These are phyloP conservation scores for Rhinopomastus cyanomelas DNA, from an alignment of 2,113 vertebrate genomes.

Conservation along the genomic window DNA sequence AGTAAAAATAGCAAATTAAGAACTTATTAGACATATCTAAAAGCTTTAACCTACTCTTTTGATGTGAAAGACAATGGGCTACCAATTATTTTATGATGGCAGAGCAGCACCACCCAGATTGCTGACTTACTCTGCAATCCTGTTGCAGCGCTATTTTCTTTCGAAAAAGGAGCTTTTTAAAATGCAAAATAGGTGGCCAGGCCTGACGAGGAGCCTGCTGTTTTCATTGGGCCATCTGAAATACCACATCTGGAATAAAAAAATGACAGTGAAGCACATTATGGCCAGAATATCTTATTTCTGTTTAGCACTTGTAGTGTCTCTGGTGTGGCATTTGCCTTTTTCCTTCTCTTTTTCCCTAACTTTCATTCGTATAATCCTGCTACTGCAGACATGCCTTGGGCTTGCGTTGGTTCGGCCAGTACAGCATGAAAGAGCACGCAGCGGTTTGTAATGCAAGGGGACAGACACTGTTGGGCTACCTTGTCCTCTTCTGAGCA, in stretches of 20 bases:
- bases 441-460: neutral
- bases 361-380: neutral
- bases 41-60: neutral
- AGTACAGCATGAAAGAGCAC: neutral
- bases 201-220: neutral
- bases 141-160: neutral
- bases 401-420: neutral
- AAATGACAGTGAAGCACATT: accelerated
- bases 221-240: neutral
- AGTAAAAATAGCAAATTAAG: conserved; percentile 26
- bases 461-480: neutral
- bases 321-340: neutral
- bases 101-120: neutral
- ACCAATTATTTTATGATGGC: neutral
- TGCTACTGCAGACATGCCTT: neutral
- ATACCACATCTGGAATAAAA: neutral
- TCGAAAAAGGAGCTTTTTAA: neutral
- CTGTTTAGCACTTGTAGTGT: neutral
- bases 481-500: conserved; percentile 37
- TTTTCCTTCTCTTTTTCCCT: neutral
- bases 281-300: neutral
- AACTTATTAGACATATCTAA: neutral
- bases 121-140: neutral
- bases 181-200: neutral
- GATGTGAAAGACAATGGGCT: neutral